Base-by-base conservation (phyloP, 2,797 vertebrate genomes). In the Selene dorsalis region DNA sequence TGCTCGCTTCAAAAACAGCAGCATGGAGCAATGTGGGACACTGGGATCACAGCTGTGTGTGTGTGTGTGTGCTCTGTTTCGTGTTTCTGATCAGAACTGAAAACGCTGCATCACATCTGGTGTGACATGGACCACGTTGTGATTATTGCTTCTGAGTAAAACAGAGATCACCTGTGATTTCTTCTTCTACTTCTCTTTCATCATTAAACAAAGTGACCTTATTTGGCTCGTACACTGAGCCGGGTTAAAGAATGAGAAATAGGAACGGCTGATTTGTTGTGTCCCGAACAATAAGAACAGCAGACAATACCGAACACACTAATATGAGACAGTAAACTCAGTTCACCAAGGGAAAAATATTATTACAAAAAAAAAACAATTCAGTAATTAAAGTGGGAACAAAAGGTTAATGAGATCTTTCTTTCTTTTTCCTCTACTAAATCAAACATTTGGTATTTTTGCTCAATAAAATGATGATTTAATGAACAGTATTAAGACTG, bases 61-160 rank as follows among this genome's bases (percentile, higher is more conserved):
- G 38, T 39, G 6, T 77, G 69, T 64, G 50, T 60, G 3, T 30
- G 4, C 69, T 52, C 71, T 77, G 41, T 45, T 75, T 68, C 47
- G 26, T 57, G 26, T 71, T 74, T 82, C 45, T 28, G 57, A 65
- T 66, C 47, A 66, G 32, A 76, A 64, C 18, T 10, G 6, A 68
- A 66, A 83, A 61, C 64, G 53, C 22, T 22, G 32, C 52, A 39
- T 55, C 74, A 75, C 79, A 88, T 82, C 74, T 87, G 81, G 79
- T 68, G 73, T 66, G 67, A 73, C 60, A 75, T 38, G 65, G 6
- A 24, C 52, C 26, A 0, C 8, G 12, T 67, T 61, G 18, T 67
- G 57, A 16, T 22, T 28, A 10, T 69, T 47, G 2, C 35, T 66
- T 60, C 43, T 57, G 6, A 8, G 4, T 22, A 24, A 52, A 18